A percentile compares a stretch with the other conserved stretches of the same genome.
Conservation (phyloP, 2,888 invertebrate species). For the Serripes groenlandicus region DNA sequence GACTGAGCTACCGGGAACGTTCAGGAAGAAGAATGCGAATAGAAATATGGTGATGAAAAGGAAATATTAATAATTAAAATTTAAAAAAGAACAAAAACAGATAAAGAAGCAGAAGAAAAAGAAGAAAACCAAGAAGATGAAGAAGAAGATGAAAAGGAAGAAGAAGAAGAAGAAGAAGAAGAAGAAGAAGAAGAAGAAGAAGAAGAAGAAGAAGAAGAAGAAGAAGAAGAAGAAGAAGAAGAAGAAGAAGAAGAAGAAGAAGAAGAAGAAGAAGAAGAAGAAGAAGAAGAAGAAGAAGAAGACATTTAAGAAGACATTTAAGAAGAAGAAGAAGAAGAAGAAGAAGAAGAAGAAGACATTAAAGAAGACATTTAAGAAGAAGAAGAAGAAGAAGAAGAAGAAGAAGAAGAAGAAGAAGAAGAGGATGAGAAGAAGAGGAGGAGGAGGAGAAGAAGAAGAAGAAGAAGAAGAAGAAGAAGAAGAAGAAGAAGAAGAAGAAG, state of each 20-base stretch:
- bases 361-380: neutral
- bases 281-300: neutral
- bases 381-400: neutral
- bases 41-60: too few species aligned
- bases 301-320: neutral
- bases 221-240: neutral
- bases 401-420: neutral
- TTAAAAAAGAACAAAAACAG: too few species aligned
- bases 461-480: neutral
- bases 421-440: neutral
- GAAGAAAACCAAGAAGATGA: too few species aligned
- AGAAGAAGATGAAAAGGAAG: too few species aligned
- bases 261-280: neutral
- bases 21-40: too few species aligned
- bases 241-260: neutral
- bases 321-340: neutral
- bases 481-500: neutral
- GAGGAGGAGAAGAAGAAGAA: neutral
- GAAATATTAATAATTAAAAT: too few species aligned
- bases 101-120: too few species aligned
- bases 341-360: neutral
- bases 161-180: neutral
- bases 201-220: neutral
- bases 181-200: neutral
- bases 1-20: too few species aligned